Base-by-base conservation (phyloP, 2,797 vertebrate species). In the Sebastes jordani region DNA sequence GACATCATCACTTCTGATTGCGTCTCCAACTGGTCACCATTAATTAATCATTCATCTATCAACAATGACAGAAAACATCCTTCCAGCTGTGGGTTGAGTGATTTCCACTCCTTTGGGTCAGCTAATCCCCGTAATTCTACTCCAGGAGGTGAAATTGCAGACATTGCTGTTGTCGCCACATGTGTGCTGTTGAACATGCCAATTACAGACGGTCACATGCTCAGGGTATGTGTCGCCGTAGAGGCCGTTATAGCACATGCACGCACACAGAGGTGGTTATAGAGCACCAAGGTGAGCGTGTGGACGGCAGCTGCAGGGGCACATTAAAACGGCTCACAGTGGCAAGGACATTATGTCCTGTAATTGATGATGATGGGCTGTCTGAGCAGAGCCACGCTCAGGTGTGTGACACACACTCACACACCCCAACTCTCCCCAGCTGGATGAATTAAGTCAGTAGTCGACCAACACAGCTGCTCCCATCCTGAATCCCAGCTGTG, bases 341-440 rank as follows among this genome's bases (percentile, higher is more conserved):
- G 29, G 36, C 83, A 76, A 86, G 82, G 87, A 91, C 89, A 85
- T 80, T 22, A 78, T 89, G 89, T 42, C 63, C 72, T 87, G 69
- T 88, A 87, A 90, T 74, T 83, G 76, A 89, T 82, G 70, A 67
- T 79, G 78, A 86, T 79, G 66, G 71, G 59, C 38, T 38, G 71
- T 75, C 75, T 81, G 72, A 56, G 86, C 78, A 80, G 30, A 80
- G 30, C 46, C 63, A 80, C 7, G 1, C 56, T 85, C 75, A 84
- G 83, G 83, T 92, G 80, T 66, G 62, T 70, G 62, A 70, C 56
- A 55, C 69, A 72, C 68, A 34, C 29, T 32, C 20, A 22, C 72
- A 25, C 55, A 63, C 29, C 4, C 32, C 25, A 9, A 16, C 30
- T 23, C 16, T 23, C n/a, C 54, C 54, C 71, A 75, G 58, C 36